phyloP scores from a whole-genome alignment of 1,140 invertebrate genomes.

The Hydropsyche tenuis region DNA sequence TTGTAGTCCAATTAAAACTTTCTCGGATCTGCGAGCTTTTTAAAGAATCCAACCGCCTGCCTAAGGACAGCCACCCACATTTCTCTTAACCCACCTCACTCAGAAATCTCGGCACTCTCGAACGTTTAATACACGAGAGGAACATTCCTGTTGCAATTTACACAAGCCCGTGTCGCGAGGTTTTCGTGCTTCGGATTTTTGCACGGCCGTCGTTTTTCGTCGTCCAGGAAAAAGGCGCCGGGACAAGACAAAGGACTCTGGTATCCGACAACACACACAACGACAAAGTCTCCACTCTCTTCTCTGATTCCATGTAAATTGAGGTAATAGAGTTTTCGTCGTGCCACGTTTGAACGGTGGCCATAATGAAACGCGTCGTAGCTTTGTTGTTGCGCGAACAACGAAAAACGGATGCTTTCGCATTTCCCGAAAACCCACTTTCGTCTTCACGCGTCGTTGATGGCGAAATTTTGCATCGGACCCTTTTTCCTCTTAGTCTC shows the following conservation, averaged over 20 bases:
- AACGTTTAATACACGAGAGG: no score
- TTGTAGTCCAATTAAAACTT: constrained; percentile 13
- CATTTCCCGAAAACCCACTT: neutral
- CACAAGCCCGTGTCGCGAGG: no score
- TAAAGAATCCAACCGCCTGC: neutral
- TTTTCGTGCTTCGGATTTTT: neutral
- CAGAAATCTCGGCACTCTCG: no score
- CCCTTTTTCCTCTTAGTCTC: no score
- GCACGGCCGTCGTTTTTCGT: constrained; percentile 13
- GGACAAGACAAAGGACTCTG: constrained; percentile 21
- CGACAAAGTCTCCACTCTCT: constrained; percentile 31
- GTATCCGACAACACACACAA: neutral
- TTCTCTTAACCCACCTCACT: neutral
- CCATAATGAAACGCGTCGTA: constrained; percentile 39
- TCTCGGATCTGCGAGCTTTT: neutral
- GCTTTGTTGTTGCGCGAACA: constrained; percentile 24
- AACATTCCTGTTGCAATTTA: no score
- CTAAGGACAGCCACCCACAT: neutral
- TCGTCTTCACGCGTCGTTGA: no score
- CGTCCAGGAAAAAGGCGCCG: neutral
- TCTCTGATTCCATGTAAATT: constrained; percentile 40
- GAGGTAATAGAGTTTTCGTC: constrained; percentile 40
- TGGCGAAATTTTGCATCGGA: no score
- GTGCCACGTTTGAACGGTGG: constrained; percentile 25
- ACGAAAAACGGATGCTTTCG: constrained; percentile 17